Evolutionary conservation across 2,888 invertebrate genomes (phyloP), one percentile per base, ranked within the genome.

Genomic region (Cryptocheilus praepositus): DNA sequence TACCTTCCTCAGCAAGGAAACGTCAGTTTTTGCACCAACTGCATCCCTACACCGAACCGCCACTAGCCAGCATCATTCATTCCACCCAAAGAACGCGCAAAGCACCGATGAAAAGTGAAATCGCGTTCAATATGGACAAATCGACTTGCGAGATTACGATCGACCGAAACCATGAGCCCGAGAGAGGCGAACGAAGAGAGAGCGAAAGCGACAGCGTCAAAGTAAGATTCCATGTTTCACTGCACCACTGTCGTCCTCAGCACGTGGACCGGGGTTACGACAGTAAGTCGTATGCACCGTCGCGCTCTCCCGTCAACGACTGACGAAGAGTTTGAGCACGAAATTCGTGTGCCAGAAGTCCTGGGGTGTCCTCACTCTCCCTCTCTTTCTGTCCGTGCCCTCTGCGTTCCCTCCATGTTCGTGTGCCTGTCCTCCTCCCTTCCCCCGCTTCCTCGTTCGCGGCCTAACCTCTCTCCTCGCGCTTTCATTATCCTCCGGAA

Each of bases 271-370:
- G 21, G 15, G 45, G 46, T 46, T 45, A 58, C 46, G 45, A 58
- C 36, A 36, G 36, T 36, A 36, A 58, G 46, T 58, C 46, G 58
- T 25, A 46, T 53, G 25, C 59, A 68, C 77, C 53, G 68, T 61
- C 68, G 58, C 71, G 63, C 68, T 73, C 61, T 56, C 55, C 51
- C 71, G 76, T 64, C 57, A 57, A 67, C 70, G 73, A 79, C 79
- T 80, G 77, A 70, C 67, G 68, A 65, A 18, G 16, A 49, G n/a
- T 64, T 70, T 61, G 66, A 49, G 61, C 53, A 70, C 61, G 70
- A 79, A 79, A 67, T 79, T 79, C 70, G 67, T 74, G 36, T 67
- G 70, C 66, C 64, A 62, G 74, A 74, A 72, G 70, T 53, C 36
- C 36, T 57, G 55, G 44, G 15, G 54, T 25, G 49, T 49, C 49